Percentiles rank a stretch among this genome's conserved stretches.
Conservation (phyloP, 2,888 invertebrate genomes). For the Ophion costatus region DNA sequence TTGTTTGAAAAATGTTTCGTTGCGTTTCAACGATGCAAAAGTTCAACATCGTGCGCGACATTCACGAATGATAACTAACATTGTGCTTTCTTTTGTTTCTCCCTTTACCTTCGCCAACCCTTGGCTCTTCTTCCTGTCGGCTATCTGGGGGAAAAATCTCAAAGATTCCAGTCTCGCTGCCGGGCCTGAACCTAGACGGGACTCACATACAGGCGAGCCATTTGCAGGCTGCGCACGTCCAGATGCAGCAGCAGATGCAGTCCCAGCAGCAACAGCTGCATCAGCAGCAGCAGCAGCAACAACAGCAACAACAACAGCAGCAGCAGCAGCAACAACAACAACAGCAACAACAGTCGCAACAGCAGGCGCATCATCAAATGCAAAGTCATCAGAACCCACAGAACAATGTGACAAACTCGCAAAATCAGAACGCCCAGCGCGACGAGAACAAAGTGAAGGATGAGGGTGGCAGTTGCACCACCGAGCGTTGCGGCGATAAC, state of each 20-base stretch:
- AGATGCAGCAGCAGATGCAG: slow-evolving; percentile 77
- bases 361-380: slow-evolving; percentile 80
- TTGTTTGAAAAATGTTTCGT: no score
- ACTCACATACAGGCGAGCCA: slow-evolving; percentile 81
- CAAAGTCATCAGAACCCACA: slow-evolving; percentile 83
- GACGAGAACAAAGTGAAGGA: slow-evolving; percentile 84
- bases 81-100: slow-evolving; percentile 18
- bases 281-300: slow-evolving; percentile 83
- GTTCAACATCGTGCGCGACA: no score
- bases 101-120: slow-evolving; percentile 15
- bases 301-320: slow-evolving; percentile 83
- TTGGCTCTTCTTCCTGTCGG: slow-evolving; percentile 13
- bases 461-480: slow-evolving; percentile 80
- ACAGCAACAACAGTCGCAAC: slow-evolving; percentile 78
- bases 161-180: slow-evolving; percentile 82
- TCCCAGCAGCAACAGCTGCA: slow-evolving; percentile 83
- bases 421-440: slow-evolving; percentile 77
- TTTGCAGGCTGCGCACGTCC: slow-evolving; percentile 79
- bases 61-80: slow-evolving; percentile 10
- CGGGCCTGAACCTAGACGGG: slow-evolving; percentile 81
- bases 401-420: slow-evolving; percentile 82
- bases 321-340: slow-evolving; percentile 77
- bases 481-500: slow-evolving; percentile 81
- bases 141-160: slow-evolving; percentile 46
- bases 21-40: no score